Evolutionary conservation across 1,140 invertebrate species (phyloP), one percentile per base, ranked within the genome.

Genomic region (Papilio dardanus): DNA sequence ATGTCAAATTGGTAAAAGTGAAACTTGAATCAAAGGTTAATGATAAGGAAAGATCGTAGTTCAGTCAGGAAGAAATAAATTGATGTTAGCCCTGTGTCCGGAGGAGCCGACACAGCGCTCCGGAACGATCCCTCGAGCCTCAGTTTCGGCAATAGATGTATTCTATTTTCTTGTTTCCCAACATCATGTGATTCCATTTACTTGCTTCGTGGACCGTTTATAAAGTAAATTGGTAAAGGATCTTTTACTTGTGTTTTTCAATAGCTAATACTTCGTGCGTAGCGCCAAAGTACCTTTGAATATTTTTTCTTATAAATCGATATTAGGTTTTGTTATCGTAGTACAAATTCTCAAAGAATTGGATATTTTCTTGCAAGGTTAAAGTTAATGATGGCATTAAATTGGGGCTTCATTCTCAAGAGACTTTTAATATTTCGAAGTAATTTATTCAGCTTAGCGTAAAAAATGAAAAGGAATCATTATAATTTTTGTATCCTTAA

Each of bases 121-220:
- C 65, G 65, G 65, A 67, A 67, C 65, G 65, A 31, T 67, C 65
- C 65, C 31, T 28, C 58, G 65, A 54, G 65, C 37, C 58, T 74
- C 28, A 33, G 69, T 35, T n/a, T 24, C 50, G 50, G 50, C 37
- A 54, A 68, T 76, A 76, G 79, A 77, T 76, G 74, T 81, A 75
- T 71, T 79, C 66, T 54, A 69, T 75, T 50, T 75, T 69, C 74
- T 76, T 74, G 76, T 77, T 79, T 76, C 73, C 76, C 76, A 42
- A 62, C 75, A 46, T 78, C 58, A 77, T 76, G 78, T 77, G 76
- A 80, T 78, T 80, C 78, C 75, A 78, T 80, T 80, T 80, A 68
- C 79, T 31, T 74, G 62, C 58, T 73, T 74, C 66, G 30, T 80
- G 79, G 35, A 69, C 67, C 67, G 67, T 69, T 69, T 40, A 40